Evolutionary conservation across 2,113 vertebrate genomes (phyloP).

Genomic region (Elachura formosa): DNA sequence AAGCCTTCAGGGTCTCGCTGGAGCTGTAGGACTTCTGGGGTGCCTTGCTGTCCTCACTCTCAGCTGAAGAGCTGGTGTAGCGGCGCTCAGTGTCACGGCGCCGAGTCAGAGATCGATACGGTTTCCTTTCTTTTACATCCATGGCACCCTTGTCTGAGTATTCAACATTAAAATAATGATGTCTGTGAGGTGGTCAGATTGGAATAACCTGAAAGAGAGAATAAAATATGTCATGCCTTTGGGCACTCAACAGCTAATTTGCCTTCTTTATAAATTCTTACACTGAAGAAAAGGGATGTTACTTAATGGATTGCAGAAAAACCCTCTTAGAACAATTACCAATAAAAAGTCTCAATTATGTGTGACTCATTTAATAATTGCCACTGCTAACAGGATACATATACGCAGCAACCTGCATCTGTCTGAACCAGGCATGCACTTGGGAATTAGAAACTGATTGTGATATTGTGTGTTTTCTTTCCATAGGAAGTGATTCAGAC

Average conservation of each 20-base stretch:
- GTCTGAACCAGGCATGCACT: neutral
- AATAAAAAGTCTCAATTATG: neutral
- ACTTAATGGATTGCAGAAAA: neutral
- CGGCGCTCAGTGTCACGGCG: slow-evolving; percentile 89
- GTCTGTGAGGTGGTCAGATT: slow-evolving; percentile 57
- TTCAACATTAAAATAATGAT: slow-evolving; percentile 79
- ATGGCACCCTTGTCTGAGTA: slow-evolving; percentile 78
- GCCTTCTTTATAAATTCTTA: neutral
- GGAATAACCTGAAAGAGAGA: slow-evolving; percentile 67
- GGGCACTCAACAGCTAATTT: neutral
- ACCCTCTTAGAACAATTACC: neutral
- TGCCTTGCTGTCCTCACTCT: slow-evolving; percentile 89
- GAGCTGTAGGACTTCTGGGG: slow-evolving; percentile 97
- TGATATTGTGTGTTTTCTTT: neutral
- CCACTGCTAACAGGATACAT: neutral
- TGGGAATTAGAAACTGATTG: neutral
- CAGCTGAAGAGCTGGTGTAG: slow-evolving; percentile 91
- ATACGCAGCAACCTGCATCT: neutral
- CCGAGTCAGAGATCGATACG: slow-evolving; percentile 93
- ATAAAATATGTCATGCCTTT: neutral
- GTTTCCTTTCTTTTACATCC: slow-evolving; percentile 96
- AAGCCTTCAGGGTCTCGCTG: slow-evolving; percentile 97
- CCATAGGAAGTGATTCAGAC: slow-evolving; percentile 19
- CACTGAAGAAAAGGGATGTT: neutral
- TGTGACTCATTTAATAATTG: slow-evolving; percentile 4